Conservation (phyloP, 2,888 invertebrate genomes). For the Sinentomon sp. region DNA sequence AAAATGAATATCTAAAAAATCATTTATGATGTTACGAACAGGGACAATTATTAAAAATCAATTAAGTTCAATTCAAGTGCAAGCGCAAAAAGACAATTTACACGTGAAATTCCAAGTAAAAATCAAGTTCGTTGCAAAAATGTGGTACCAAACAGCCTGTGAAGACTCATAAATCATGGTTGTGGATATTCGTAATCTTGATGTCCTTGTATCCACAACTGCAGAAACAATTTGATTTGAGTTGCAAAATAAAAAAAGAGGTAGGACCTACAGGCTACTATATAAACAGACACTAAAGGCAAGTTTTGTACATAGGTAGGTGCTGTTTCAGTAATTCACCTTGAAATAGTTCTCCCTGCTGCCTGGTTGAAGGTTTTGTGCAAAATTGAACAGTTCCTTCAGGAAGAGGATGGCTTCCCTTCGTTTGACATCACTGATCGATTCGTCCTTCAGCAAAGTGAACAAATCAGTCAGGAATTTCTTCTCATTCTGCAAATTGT, state of each 20-base stretch:
- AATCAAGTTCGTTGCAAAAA: too few species aligned
- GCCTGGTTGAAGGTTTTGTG: constrained; percentile 88
- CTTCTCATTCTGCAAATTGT: constrained; percentile 60
- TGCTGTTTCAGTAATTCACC: constrained; percentile 22
- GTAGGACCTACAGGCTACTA: too few species aligned
- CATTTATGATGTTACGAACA: not conserved
- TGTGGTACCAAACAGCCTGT: too few species aligned
- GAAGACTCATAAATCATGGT: too few species aligned
- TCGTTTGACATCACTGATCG: constrained; percentile 53
- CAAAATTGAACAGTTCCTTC: constrained; percentile 97
- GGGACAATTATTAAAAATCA: not conserved
- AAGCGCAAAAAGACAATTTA: too few species aligned
- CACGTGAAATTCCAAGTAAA: too few species aligned
- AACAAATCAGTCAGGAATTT: constrained; percentile 85
- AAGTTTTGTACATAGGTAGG: not conserved
- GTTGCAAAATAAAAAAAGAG: too few species aligned
- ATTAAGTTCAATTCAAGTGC: too few species aligned
- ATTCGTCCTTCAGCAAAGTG: constrained; percentile 64
- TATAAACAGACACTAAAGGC: not conserved
- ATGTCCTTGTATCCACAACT: constrained; percentile 12
- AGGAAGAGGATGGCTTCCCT: constrained; percentile 87
- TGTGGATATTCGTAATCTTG: constrained; percentile 8
- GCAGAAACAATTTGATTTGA: too few species aligned
- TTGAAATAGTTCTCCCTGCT: constrained; percentile 95
- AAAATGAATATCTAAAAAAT: constrained; percentile 4